phyloP scores from a whole-genome alignment of 2,113 vertebrate genomes.

The pig (Sus scrofa) region DNA sequence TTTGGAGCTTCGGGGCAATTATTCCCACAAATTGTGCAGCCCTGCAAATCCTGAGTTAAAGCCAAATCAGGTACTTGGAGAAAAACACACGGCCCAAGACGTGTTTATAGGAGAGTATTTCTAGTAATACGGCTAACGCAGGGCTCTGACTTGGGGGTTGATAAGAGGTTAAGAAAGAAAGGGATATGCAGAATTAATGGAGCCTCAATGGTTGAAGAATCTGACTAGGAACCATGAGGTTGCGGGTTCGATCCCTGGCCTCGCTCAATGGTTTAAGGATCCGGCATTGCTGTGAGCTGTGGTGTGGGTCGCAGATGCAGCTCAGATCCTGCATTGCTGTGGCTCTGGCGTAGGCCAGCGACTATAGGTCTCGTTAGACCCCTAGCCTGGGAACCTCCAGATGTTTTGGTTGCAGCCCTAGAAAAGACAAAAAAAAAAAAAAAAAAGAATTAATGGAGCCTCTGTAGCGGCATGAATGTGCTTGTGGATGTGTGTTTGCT shows the following conservation, averaged over 20 bases:
- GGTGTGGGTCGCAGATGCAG: no score
- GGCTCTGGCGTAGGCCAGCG: no score
- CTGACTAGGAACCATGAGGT: no score
- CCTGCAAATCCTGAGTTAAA: background rate
- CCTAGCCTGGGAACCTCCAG: no score
- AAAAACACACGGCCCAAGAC: background rate
- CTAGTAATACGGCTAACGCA: background rate
- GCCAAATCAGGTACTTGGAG: background rate
- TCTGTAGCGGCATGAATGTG: background rate
- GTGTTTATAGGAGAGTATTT: background rate
- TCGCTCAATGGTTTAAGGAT: no score
- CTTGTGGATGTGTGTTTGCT: background rate
- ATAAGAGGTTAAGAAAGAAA: background rate
- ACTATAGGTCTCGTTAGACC: no score
- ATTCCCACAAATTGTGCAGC: background rate
- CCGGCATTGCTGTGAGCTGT: no score
- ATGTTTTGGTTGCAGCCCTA: no score
- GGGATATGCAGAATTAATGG: accelerated
- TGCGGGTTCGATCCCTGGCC: no score
- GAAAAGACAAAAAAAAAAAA: no score
- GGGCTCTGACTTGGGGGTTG: background rate
- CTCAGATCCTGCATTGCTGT: no score
- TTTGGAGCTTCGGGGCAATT: background rate
- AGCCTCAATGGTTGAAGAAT: no score
- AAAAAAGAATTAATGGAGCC: accelerated